These are phyloP conservation scores for Parotia lawesii DNA, from an alignment of 2,113 vertebrate genomes.

Conservation along the genomic window DNA sequence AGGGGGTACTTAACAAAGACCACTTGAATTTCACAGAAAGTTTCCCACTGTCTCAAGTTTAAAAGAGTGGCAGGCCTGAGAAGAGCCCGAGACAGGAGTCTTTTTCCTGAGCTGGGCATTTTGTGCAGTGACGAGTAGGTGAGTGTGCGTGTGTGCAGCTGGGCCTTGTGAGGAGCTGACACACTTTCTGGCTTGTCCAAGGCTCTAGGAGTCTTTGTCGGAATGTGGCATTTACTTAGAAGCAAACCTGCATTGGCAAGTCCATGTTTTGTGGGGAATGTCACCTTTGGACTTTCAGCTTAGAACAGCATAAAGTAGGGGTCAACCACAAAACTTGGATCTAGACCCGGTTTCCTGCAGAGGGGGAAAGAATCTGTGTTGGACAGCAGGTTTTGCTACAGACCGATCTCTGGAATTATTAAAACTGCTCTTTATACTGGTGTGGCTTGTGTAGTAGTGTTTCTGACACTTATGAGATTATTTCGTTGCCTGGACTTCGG, in stretches of 20 bases:
- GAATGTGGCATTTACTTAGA: background rate
- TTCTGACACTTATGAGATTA: background rate
- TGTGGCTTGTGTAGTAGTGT: background rate
- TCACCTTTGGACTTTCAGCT: background rate
- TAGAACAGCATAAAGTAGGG: background rate
- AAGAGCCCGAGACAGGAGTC: slow-evolving; percentile 56
- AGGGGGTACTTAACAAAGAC: slow-evolving; percentile 67
- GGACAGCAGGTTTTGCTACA: background rate
- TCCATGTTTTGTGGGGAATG: background rate
- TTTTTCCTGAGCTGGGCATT: slow-evolving; percentile 55
- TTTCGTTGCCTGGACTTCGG: background rate
- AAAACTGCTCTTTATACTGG: background rate
- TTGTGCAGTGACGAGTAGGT: slow-evolving; percentile 41
- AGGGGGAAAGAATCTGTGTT: background rate
- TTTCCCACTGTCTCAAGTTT: slow-evolving; percentile 74
- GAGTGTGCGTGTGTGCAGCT: background rate
- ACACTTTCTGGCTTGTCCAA: background rate
- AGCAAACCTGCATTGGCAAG: background rate
- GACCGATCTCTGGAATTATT: background rate
- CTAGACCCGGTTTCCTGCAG: background rate
- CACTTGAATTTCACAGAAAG: slow-evolving; percentile 68
- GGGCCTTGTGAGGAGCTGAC: background rate
- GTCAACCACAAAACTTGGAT: background rate
- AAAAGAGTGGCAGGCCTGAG: slow-evolving; percentile 73
- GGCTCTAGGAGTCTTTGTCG: background rate